Base-by-base conservation (phyloP, 2,888 invertebrate genomes). In the Limenitis camilla region DNA sequence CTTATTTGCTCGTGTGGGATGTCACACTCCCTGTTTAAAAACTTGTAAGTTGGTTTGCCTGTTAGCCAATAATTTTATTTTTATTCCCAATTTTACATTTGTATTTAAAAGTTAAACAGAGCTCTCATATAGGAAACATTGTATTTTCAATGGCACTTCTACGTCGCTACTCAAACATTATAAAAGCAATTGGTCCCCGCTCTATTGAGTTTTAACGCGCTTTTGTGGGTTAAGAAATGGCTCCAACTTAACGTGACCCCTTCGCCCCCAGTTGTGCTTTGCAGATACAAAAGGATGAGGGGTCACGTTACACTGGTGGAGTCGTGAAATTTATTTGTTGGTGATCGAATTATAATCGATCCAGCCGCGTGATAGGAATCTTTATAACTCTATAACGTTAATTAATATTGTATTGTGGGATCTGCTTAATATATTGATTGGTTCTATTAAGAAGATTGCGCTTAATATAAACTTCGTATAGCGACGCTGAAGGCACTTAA, bases 261-360 rank as follows among this genome's bases (percentile, higher is more conserved):
- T 58, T 31, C 49, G 36, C 31, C 38, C 49, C 33, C 41, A 46
- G 40, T 44, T 41, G 31, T 46, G 56, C 55, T 66, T 67, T 64
- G 50, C 64, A 38, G 47, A 49, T 65, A 69, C 72, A 71, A 55
- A 43, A 31, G 19, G 33, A 10, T n/a, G 9, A 32, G 40, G 31
- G 60, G 47, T 60, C 60, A 47, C 3, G 28, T 32, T 55, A 49
- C 9, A 9, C 28, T 62, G 65, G 63, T 35, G 11, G 38, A 33
- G 35, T 38, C 46, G 68, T 71, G 68, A 77, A 74, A 78, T 82
- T 80, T 81, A 82, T 83, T 81, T 78, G 78, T 72, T 72, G 71
- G 69, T 74, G 71, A 85, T 85, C 72, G 67, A 69, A 83, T 84
- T 83, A 82, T 74, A 76, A 81, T 82, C 78, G 81, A 82, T 79